phyloP scores from a whole-genome alignment of 2,113 vertebrate genomes.

The Forbesichthys papilliferus region DNA sequence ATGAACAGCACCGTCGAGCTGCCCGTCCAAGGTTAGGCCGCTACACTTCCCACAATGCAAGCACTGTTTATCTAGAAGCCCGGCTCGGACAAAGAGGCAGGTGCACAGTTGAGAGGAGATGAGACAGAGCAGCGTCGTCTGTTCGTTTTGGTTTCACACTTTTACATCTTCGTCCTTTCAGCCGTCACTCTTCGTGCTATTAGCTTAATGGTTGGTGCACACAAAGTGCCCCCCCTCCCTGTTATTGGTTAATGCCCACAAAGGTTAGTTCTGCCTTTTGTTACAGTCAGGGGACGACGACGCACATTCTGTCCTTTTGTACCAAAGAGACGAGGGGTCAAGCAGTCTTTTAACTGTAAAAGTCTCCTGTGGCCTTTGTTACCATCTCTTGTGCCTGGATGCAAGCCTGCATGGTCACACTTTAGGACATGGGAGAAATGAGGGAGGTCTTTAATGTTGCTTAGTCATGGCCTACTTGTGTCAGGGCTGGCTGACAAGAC shows the following conservation, averaged over 20 bases:
- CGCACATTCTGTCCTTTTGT: conserved; percentile 13
- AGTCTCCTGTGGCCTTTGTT: conserved; percentile 43
- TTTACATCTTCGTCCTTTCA: not conserved
- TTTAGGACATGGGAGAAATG: conserved; percentile 20
- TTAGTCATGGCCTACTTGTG: conserved; percentile 58
- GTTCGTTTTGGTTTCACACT: conserved; percentile 6
- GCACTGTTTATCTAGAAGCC: not conserved
- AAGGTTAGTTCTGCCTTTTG: conserved; percentile 11
- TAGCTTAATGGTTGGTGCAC: conserved; percentile 1
- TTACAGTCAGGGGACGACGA: conserved; percentile 2
- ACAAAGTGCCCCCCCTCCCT: not conserved
- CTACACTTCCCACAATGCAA: conserved; percentile 10
- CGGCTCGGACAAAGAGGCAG: not conserved
- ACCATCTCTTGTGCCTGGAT: conserved; percentile 38
- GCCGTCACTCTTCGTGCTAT: not conserved
- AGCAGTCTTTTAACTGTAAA: conserved; percentile 33
- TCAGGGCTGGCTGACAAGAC: conserved; percentile 45
- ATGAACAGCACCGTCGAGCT: conserved; percentile 89
- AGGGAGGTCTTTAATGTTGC: conserved; percentile 51
- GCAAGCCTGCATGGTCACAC: conserved; percentile 40
- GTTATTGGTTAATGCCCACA: conserved; percentile 3
- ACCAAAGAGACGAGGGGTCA: not conserved
- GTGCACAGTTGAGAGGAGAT: conserved; percentile 1
- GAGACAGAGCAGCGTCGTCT: conserved; percentile 13
- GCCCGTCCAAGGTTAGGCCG: conserved; percentile 82